These are phyloP conservation scores for Myotis brandtii DNA, from an alignment of 2,113 vertebrate genomes.

Conservation along the genomic window DNA sequence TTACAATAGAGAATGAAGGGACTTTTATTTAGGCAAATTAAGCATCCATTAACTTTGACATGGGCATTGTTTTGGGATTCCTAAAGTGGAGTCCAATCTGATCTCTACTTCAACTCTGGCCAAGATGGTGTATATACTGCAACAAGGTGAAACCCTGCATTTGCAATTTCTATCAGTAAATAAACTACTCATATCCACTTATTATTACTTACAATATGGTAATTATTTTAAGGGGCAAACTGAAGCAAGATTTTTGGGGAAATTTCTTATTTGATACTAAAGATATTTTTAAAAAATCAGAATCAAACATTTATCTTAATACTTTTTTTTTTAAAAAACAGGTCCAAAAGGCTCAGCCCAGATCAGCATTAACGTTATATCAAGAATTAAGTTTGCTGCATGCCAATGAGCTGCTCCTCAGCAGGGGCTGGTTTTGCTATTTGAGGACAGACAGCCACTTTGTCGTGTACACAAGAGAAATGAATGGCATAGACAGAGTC, in stretches of 20 bases:
- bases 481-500: slow-evolving; percentile 90
- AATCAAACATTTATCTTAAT: slow-evolving; percentile 79
- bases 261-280: slow-evolving; percentile 17
- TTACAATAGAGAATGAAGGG: not conserved
- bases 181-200: not conserved
- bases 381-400: slow-evolving; percentile 89
- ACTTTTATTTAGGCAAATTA: not conserved
- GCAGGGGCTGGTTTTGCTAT: slow-evolving; percentile 95
- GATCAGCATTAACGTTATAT: slow-evolving; percentile 91
- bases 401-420: slow-evolving; percentile 87
- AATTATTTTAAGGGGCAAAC: slow-evolving; percentile 50
- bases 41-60: not conserved
- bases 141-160: not conserved
- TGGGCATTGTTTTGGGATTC: not conserved
- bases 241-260: not conserved
- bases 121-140: not conserved
- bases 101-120: not conserved
- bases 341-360: slow-evolving; percentile 86
- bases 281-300: slow-evolving; percentile 52
- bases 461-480: slow-evolving; percentile 92
- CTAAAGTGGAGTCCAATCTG: not conserved
- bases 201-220: not conserved
- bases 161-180: not conserved
- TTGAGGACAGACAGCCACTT: slow-evolving; percentile 85
- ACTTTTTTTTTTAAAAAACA: slow-evolving; percentile 72